Evolutionary conservation across 2,113 vertebrate genomes (phyloP).

Genomic region (Silurus meridionalis): DNA sequence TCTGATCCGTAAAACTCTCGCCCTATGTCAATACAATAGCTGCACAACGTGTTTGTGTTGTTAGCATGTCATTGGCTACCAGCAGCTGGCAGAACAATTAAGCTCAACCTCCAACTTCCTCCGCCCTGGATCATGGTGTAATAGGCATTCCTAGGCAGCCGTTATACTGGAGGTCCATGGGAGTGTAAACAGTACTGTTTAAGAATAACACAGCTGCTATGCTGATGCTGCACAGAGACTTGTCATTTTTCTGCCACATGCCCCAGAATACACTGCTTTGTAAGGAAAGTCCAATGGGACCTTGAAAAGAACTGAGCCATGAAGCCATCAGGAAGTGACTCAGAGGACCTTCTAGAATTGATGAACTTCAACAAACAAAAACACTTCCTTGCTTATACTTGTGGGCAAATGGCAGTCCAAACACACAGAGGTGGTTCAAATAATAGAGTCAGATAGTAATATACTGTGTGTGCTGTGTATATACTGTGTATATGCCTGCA

Average conservation of each 20-base stretch:
- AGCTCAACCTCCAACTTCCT: conserved; percentile 68
- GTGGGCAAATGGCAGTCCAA: neutral
- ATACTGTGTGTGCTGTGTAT: neutral
- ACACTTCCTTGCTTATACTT: conserved; percentile 15
- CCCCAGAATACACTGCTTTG: conserved; percentile 65
- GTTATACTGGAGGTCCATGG: conserved; percentile 78
- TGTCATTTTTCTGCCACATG: conserved; percentile 81
- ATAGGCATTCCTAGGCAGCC: conserved; percentile 55
- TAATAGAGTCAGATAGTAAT: neutral
- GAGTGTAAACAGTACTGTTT: conserved; percentile 76
- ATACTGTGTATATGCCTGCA: neutral
- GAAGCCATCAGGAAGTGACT: conserved; percentile 54
- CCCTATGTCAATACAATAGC: conserved; percentile 91
- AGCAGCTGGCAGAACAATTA: conserved; percentile 99
- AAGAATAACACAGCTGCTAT: conserved; percentile 96
- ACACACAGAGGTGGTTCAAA: conserved; percentile 16
- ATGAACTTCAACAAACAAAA: conserved; percentile 45
- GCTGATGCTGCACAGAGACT: conserved; percentile 84
- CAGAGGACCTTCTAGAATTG: conserved; percentile 40
- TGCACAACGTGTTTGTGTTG: conserved; percentile 90
- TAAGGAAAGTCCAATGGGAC: conserved; percentile 64
- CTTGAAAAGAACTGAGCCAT: conserved; percentile 59
- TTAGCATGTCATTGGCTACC: conserved; percentile 87
- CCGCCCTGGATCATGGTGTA: conserved; percentile 56
- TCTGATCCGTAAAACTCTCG: conserved; percentile 81